Evolutionary conservation across 2,113 vertebrate species (phyloP).

Genomic region (Petaurus breviceps): DNA sequence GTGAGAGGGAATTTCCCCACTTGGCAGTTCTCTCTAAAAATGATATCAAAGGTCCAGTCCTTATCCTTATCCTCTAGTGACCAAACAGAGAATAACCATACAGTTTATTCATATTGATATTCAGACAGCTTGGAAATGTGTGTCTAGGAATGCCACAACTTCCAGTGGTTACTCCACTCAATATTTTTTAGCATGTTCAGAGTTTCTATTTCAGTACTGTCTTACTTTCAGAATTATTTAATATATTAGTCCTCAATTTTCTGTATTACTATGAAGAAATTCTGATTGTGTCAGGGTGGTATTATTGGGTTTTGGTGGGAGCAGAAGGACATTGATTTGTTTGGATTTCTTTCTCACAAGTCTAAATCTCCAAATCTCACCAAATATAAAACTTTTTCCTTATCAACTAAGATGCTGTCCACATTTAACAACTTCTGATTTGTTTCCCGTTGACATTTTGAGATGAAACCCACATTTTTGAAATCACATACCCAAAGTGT

Average conservation of each 20-base stretch:
- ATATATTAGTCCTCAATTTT: background rate
- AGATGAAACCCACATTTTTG: constrained; percentile 72
- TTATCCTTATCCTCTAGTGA: background rate
- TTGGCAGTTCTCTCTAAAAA: background rate
- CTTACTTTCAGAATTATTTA: background rate
- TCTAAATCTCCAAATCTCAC: background rate
- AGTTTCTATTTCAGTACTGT: background rate
- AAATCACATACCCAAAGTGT: constrained; percentile 79
- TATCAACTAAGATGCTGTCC: constrained; percentile 43
- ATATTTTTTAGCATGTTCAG: background rate
- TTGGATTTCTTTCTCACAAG: background rate
- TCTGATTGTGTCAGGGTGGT: constrained; percentile 19
- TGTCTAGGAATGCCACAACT: background rate
- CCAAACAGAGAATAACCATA: accelerated
- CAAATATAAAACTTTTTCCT: constrained; percentile 41
- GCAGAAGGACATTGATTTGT: background rate
- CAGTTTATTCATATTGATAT: accelerated
- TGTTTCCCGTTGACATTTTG: constrained; percentile 72
- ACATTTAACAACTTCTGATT: constrained; percentile 44
- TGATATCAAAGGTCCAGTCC: background rate
- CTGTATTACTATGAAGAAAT: background rate
- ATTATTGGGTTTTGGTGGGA: background rate
- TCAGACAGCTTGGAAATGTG: accelerated
- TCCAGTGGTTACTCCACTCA: background rate
- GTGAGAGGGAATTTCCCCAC: background rate